Evolutionary conservation across 2,888 invertebrate genomes (phyloP), one percentile per base, ranked within the genome.

Genomic region (Epirrhoe tristata): DNA sequence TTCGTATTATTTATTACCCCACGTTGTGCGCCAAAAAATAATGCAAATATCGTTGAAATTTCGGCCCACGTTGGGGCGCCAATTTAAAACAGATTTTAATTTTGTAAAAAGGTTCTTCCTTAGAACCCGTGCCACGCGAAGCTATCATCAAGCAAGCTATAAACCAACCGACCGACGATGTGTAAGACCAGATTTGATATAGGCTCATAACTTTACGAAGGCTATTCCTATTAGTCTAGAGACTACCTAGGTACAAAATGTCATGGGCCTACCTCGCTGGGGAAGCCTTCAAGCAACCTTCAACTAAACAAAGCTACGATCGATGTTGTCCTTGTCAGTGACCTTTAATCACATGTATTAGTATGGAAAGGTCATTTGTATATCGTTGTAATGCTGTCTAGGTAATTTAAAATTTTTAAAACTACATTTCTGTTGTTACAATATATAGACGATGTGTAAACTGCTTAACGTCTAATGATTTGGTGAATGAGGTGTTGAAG

Each of bases 291-390:
- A 14, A 43, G 16, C 58, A 67, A 63, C 63, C 67, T 63, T 63
- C 58, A 31, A 54, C 58, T 55, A 56, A 57, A 66, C 55, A 61
- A 62, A 58, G 58, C 52, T 57, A 17, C 34, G 36, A 67, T 67
- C 67, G 67, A 67, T 67, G 51, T 50, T 39, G 36, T 57, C 57
- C 53, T 62, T 57, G 60, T 53, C 55, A 34, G 48, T 60, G 67
- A 63, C 67, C 63, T 63, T 57, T 53, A 10, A 17, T 55, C 48
- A 48, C 46, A 55, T 58, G 58, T 43, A 62, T 34, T 52, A 50
- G 53, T 46, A 60, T 39, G 24, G 12, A 16, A 54, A 46, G 32
- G 46, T 32, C 43, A 43, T 14, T 10, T 46, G 39, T 31, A 43
- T 39, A 14, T 14, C 16, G 4, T 10, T 14, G 48, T 51, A 51